Evolutionary conservation across 2,113 vertebrate genomes (phyloP).

Genomic region (Albula glossodonta): DNA sequence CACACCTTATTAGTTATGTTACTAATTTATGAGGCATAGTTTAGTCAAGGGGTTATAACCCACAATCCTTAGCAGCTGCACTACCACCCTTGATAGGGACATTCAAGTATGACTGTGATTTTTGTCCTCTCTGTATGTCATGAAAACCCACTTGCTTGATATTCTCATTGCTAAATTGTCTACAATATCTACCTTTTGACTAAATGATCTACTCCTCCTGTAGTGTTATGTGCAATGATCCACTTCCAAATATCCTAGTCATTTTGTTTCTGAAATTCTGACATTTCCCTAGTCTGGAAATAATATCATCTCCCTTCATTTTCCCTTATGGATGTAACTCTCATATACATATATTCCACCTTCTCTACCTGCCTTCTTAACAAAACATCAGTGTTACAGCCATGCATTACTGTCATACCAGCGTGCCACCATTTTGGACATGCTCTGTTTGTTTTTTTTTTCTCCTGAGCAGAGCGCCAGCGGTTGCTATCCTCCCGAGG

Average conservation of each 20-base stretch:
- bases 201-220: no score
- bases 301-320: neutral
- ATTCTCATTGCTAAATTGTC: neutral
- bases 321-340: neutral
- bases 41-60: neutral
- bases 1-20: neutral
- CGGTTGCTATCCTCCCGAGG: slow-evolving; percentile 76
- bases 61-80: neutral
- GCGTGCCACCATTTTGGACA: neutral
- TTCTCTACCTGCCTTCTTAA: neutral
- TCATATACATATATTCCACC: neutral
- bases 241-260: no score
- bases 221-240: no score
- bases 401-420: neutral
- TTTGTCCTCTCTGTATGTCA: neutral
- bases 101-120: neutral
- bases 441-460: neutral
- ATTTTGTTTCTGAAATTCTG: no score
- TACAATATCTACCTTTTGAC: no score
- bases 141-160: neutral
- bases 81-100: neutral
- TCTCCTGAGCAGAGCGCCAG: slow-evolving; percentile 64
- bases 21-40: neutral
- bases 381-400: neutral
- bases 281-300: neutral